Evolutionary conservation across 2,888 invertebrate species (phyloP).

Genomic region (Cantharis rufa): DNA sequence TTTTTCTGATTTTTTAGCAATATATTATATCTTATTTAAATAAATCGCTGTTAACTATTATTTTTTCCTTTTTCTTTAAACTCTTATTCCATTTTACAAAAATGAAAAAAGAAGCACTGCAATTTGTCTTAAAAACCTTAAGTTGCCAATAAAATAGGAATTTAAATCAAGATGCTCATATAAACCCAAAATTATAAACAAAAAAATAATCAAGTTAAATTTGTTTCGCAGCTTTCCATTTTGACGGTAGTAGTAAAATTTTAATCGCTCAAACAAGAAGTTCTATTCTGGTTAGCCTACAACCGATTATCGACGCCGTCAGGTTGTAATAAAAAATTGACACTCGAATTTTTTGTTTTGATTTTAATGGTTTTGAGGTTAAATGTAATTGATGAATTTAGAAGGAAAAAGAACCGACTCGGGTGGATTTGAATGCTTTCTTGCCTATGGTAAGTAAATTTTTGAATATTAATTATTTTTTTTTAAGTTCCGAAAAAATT

Average conservation of each 20-base stretch:
- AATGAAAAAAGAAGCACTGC: too few relatives aligned
- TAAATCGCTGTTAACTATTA: too few relatives aligned
- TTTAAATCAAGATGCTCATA: not conserved
- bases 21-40: too few relatives aligned
- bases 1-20: too few relatives aligned
- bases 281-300: not conserved
- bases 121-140: too few relatives aligned
- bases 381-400: constrained; percentile 59
- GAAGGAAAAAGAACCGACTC: constrained; percentile 69
- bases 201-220: constrained; percentile 2
- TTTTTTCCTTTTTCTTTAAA: too few relatives aligned
- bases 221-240: not conserved
- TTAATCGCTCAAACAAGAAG: not conserved
- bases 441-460: constrained; percentile 67
- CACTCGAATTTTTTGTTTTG: not conserved
- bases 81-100: too few relatives aligned
- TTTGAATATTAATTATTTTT: not conserved
- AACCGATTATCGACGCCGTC: not conserved
- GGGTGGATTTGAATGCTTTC: constrained; percentile 71
- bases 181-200: not conserved
- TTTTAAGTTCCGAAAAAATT: too few relatives aligned
- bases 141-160: not conserved
- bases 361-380: not conserved
- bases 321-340: not conserved
- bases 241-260: not conserved